phyloP scores from a whole-genome alignment of 2,113 vertebrate species.

The Tachysurus vachellii region DNA sequence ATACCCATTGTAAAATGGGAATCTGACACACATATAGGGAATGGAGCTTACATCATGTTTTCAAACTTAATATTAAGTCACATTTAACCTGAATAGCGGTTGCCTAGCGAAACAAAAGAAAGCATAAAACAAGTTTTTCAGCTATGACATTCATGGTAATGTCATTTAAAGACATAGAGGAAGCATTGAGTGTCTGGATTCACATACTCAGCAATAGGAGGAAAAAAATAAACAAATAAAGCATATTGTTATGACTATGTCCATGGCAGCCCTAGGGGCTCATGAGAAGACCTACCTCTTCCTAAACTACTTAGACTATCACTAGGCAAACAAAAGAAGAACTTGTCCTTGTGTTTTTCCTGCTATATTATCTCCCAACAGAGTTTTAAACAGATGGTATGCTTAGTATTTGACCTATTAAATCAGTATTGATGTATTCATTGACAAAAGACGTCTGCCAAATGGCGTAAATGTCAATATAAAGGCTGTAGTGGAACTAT shows the following conservation, averaged over 20 bases:
- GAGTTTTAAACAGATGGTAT: too few relatives aligned
- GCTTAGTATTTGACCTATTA: too few relatives aligned
- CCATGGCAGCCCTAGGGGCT: conserved; percentile 34
- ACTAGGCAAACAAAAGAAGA: too few relatives aligned
- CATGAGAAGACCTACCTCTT: too few relatives aligned
- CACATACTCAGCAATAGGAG: neutral
- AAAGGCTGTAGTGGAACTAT: neutral
- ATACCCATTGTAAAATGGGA: conserved; percentile 25
- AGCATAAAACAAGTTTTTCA: neutral
- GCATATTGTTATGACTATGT: conserved; percentile 2
- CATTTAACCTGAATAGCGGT: neutral
- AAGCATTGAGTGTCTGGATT: neutral
- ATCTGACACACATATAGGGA: conserved; percentile 12
- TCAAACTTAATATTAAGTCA: neutral
- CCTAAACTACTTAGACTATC: too few relatives aligned
- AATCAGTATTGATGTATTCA: too few relatives aligned
- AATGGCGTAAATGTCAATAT: too few relatives aligned
- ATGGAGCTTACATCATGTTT: conserved; percentile 20
- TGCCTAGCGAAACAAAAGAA: neutral
- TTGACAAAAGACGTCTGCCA: too few relatives aligned
- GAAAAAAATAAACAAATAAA: neutral
- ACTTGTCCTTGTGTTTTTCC: too few relatives aligned
- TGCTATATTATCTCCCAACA: too few relatives aligned
- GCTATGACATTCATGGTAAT: neutral
- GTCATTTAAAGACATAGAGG: neutral